phyloP scores from a whole-genome alignment of 2,888 invertebrate species.

The Trichogramma evanescens region DNA sequence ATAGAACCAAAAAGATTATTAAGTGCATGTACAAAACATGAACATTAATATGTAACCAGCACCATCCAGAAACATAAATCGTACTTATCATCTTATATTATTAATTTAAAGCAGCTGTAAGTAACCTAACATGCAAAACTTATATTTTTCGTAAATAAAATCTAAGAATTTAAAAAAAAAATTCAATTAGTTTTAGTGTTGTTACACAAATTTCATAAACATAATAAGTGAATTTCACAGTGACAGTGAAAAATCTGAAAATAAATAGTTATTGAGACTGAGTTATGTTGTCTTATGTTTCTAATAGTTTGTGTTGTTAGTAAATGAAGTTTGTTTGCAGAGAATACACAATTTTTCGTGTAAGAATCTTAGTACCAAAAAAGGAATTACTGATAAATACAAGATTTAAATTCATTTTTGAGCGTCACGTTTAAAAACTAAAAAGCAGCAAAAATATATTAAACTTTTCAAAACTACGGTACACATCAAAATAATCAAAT shows the following conservation, averaged over 20 bases:
- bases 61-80: conserved; percentile 32
- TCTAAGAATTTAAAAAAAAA: conserved; percentile 1
- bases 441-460: conserved; percentile 16
- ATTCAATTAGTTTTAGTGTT: conserved; percentile 7
- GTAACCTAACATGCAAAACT: conserved; percentile 14
- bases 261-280: too few relatives aligned
- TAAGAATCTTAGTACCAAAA: too few relatives aligned
- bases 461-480: conserved; percentile 17
- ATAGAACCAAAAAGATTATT: conserved; percentile 18
- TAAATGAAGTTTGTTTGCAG: too few relatives aligned
- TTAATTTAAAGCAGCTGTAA: conserved; percentile 19
- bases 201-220: not conserved
- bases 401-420: conserved; percentile 13
- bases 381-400: conserved; percentile 4
- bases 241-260: too few relatives aligned
- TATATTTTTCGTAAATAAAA: conserved; percentile 1
- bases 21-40: conserved; percentile 15
- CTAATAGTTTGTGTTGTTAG: too few relatives aligned
- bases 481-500: conserved; percentile 19
- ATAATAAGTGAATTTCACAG: too few relatives aligned
- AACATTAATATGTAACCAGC: conserved; percentile 33
- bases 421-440: conserved; percentile 16
- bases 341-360: too few relatives aligned
- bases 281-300: too few relatives aligned
- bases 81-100: conserved; percentile 18